Base-by-base conservation (phyloP, 2,797 vertebrate genomes). In the Echeneis naucrates region DNA sequence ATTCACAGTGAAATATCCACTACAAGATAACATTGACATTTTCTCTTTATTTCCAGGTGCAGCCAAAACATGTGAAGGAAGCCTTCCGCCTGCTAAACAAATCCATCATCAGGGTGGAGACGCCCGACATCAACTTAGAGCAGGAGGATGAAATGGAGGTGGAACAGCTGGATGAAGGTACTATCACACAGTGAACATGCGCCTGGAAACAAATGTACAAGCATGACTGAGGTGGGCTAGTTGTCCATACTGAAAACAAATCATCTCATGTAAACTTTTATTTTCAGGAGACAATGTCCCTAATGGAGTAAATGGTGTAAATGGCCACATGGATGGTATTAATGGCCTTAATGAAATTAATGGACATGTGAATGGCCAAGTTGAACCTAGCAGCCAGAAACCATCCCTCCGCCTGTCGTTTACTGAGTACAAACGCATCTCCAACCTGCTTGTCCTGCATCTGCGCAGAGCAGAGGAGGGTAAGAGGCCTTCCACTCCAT, bases 31-130 rank as follows among this genome's bases (percentile, higher is more conserved):
- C n/a, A 0, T 35, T 35, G 17, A 1, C 8, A 2, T 1, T 6
- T 26, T 33, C 23, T 40, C 24, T 38, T 2, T 0, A 30, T 4
- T 2, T 81, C 38, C 81, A 99, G 98, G 98, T 99, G 72, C 98
- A 99, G 65, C 98, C 98, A 10, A 99, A 99, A 87, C 98, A 99
- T 0, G 98, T 99, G 56, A 99, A 99, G 80, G 98, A 99, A 90
- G 98, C 97, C 0, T 99, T 99, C 91, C 95, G 98, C 61, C 95
- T 99, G 59, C 89, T 99, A 76, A 99, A 99, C 94, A 99, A 99
- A 80, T 99, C 98, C 37, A 98, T 99, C 83, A 99, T 99, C 88
- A 93, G 98, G 74, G 98, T 99, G 74, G 98, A 99, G 92, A 99
- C 97, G 2, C 98, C 98, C 3, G 98, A 99, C 71, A 88, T 99